Conservation (phyloP, 2,888 invertebrate species). For the Stenodema calcarata region DNA sequence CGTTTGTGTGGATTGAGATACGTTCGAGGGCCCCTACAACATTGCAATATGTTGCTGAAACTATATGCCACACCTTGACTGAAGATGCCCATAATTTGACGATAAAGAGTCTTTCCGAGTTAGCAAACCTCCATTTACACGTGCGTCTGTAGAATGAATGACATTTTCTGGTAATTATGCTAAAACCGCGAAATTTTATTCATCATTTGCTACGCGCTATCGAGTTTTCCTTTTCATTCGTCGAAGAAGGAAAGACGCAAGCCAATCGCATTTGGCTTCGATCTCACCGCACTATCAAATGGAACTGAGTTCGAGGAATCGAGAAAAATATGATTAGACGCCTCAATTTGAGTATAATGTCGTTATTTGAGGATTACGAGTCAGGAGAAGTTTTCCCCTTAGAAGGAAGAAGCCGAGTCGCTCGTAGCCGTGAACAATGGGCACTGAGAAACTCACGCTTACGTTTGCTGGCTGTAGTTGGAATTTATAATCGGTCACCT, state of each 20-base stretch:
- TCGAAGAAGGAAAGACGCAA: neutral
- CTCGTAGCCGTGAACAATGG: neutral
- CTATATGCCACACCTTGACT: no score
- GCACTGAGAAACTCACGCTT: neutral
- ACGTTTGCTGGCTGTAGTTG: neutral
- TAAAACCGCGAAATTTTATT: neutral
- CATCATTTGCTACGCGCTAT: neutral
- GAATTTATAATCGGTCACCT: neutral
- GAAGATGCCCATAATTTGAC: no score
- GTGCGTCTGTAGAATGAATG: no score
- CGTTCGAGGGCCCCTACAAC: no score
- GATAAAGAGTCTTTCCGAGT: no score
- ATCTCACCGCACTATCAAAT: neutral
- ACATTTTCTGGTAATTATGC: neutral
- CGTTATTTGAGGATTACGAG: conserved; percentile 7
- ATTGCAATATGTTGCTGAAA: no score
- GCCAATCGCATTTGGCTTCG: neutral
- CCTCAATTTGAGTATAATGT: neutral
- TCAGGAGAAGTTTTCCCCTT: conserved; percentile 1
- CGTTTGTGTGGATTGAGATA: no score
- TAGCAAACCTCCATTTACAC: no score
- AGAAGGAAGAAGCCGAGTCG: neutral
- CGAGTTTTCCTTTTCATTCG: no score
- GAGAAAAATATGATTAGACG: neutral
- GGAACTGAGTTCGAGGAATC: neutral